Percentiles rank a stretch among this genome's conserved stretches.
These are phyloP conservation scores for Sebastolobus altivelis DNA, from an alignment of 2,797 vertebrate species.

Conservation along the genomic window DNA sequence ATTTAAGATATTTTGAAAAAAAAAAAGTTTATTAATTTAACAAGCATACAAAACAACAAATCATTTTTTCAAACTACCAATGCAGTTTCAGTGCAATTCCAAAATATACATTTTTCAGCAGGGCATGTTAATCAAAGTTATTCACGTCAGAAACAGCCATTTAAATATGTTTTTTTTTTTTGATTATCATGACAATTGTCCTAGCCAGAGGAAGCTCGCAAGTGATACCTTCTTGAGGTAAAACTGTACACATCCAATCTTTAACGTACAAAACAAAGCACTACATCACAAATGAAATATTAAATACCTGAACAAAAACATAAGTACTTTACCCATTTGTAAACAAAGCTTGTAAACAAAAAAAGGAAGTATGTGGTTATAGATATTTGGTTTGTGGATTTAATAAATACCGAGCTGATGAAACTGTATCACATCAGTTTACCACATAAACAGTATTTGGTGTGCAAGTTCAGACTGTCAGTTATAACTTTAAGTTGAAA, in stretches of 20 bases:
- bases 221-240: conserved; percentile 73
- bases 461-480: conserved; percentile 68
- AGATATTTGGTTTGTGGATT: conserved; percentile 76
- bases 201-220: conserved; percentile 75
- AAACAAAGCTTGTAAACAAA: conserved; percentile 75
- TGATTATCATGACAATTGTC: conserved; percentile 78
- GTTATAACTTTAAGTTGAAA: conserved; percentile 55
- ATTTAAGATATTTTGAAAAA: conserved; percentile 60
- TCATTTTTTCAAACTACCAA: conserved; percentile 77
- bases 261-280: conserved; percentile 63
- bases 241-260: conserved; percentile 64
- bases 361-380: conserved; percentile 62
- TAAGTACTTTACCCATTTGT: conserved; percentile 68
- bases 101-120: conserved; percentile 85
- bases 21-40: conserved; percentile 85
- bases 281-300: conserved; percentile 71
- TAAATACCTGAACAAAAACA: conserved; percentile 74
- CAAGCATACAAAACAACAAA: conserved; percentile 85
- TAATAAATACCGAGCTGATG: conserved; percentile 68
- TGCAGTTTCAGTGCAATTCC: conserved; percentile 86
- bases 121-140: conserved; percentile 77
- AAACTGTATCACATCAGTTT: conserved; percentile 44
- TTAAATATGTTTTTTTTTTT: conserved; percentile 61
- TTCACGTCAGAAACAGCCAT: conserved; percentile 68
- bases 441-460: conserved; percentile 69